Percentiles rank a stretch among this genome's conserved stretches.
These are phyloP conservation scores for Taxidea taxus DNA, from an alignment of 2,113 vertebrate species.

Conservation along the genomic window DNA sequence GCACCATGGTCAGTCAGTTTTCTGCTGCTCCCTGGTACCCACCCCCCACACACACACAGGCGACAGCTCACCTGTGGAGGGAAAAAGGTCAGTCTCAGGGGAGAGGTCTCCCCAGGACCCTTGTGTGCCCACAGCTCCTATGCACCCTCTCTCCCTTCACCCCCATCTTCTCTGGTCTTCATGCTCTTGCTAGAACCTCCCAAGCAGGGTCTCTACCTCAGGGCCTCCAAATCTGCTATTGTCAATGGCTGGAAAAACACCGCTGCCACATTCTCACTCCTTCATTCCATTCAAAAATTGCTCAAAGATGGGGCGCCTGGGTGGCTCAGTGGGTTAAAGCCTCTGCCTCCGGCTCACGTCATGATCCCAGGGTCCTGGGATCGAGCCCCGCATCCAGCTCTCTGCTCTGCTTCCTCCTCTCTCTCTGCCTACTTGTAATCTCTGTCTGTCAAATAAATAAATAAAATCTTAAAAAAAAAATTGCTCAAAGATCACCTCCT, in stretches of 20 bases:
- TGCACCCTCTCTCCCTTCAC: neutral
- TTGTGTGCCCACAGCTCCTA: neutral
- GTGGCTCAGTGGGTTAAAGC: too few species aligned
- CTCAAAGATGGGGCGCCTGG: too few species aligned
- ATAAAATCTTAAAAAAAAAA: too few species aligned
- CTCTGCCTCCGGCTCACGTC: too few species aligned
- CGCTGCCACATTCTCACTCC: neutral
- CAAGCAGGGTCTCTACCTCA: neutral
- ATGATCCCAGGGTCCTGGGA: too few species aligned
- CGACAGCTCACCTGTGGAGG: conserved; percentile 37
- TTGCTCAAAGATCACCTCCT: neutral
- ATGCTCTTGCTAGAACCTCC: neutral
- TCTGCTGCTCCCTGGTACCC: conserved; percentile 51
- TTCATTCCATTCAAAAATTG: neutral
- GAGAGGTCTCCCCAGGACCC: neutral
- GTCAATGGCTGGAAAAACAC: neutral
- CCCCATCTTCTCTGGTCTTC: neutral
- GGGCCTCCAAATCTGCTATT: neutral
- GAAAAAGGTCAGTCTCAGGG: conserved; percentile 51
- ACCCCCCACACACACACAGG: neutral
- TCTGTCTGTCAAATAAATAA: too few species aligned
- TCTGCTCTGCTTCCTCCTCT: too few species aligned
- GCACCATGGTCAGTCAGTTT: conserved; percentile 54
- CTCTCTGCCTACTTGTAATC: too few species aligned
- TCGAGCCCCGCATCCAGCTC: too few species aligned